Conservation (phyloP, 2,113 vertebrate species). For the Onychorhynchus coronatus region DNA sequence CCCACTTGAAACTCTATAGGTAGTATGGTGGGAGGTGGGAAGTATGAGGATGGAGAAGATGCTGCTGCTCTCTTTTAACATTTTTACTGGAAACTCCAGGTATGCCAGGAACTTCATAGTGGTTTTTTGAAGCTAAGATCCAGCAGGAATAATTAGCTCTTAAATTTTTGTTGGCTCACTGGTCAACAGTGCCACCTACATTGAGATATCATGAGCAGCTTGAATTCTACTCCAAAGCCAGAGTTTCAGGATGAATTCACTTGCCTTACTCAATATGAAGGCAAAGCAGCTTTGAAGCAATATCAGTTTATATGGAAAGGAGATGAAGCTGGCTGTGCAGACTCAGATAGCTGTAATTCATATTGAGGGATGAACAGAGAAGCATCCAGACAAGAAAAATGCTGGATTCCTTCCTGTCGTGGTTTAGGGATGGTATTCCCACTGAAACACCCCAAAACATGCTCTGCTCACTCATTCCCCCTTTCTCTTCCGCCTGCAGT, state of each 20-base stretch:
- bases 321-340: background rate
- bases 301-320: background rate
- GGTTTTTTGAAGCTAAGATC: background rate
- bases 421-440: background rate
- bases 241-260: background rate
- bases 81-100: background rate
- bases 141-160: background rate
- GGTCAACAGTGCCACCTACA: background rate
- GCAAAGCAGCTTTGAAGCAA: background rate
- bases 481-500: no score
- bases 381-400: background rate
- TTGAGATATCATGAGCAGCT: background rate
- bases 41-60: background rate
- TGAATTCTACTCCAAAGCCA: background rate
- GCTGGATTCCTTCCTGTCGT: background rate
- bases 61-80: background rate
- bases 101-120: background rate
- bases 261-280: background rate
- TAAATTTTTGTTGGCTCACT: background rate
- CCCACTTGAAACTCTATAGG: background rate
- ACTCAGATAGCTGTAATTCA: background rate
- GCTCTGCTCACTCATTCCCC: accelerated
- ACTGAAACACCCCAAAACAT: background rate
- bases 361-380: background rate
- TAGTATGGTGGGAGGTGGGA: background rate